phyloP scores from a whole-genome alignment of 2,888 invertebrate genomes.

The Netelia virgata region DNA sequence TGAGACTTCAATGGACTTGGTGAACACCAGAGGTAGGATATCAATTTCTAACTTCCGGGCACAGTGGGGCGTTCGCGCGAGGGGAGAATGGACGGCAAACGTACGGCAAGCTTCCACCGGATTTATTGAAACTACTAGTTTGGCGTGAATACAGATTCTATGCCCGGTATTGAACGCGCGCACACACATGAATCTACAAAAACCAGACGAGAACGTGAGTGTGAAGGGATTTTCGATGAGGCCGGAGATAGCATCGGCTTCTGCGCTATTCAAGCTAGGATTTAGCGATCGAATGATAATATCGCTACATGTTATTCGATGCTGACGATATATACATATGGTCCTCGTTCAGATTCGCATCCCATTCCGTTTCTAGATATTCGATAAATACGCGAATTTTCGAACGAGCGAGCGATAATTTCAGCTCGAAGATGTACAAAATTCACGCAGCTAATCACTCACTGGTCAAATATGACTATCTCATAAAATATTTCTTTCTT shows the following conservation, averaged over 20 bases:
- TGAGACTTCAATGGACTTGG: slow-evolving; percentile 34
- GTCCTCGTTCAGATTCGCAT: slow-evolving; percentile 20
- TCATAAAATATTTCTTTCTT: not conserved
- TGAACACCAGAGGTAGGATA: slow-evolving; percentile 26
- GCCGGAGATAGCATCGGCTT: not conserved
- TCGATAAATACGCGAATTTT: slow-evolving; percentile 15
- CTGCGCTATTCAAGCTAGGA: slow-evolving; percentile 10
- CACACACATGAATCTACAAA: not conserved
- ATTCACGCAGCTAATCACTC: not conserved
- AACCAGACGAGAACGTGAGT: slow-evolving; percentile 4
- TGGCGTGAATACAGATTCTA: slow-evolving; percentile 33
- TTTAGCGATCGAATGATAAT: slow-evolving; percentile 34
- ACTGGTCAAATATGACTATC: no score
- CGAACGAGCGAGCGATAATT: slow-evolving; percentile 1
- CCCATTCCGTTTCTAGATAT: slow-evolving; percentile 14
- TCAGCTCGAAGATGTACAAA: not conserved
- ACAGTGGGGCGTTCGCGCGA: not conserved
- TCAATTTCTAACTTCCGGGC: slow-evolving; percentile 41
- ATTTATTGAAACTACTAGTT: slow-evolving; percentile 48
- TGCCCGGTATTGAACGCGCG: slow-evolving; percentile 11
- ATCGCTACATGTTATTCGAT: slow-evolving; percentile 3
- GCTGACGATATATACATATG: not conserved
- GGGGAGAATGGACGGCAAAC: slow-evolving; percentile 8
- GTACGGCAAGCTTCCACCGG: slow-evolving; percentile 3
- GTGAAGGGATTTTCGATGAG: slow-evolving; percentile 17